Base-by-base conservation (phyloP, 2,113 vertebrate genomes). In the Oncorhynchus clarkii region DNA sequence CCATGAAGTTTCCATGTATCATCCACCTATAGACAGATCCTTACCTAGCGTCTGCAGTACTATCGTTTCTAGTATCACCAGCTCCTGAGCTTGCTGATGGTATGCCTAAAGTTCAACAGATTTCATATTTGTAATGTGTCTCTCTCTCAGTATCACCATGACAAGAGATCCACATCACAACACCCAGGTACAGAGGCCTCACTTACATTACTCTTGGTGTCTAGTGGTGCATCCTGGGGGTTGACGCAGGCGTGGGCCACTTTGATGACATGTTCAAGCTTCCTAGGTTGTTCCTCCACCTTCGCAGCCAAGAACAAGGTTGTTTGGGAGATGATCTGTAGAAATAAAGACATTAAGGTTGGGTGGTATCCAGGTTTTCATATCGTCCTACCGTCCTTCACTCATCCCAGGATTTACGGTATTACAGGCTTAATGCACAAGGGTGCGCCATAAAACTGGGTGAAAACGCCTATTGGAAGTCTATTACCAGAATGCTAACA, bases 221-320 rank as follows among this genome's bases (percentile, higher is more conserved):
- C 98, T 90, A 98, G 90, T 20, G 94, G 95, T 70, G 96, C 92
- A 85, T 99, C 97, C 88, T 96, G 92, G 64, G 94, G 97, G 92
- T 97, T 96, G 88, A 98, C 94, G 92, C 96, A 99, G 87, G 97
- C 96, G 88, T 99, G 95, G 88, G 96, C 95, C 88, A 99, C 97
- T 96, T 99, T 99, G 92, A 99, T 99, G 90, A 99, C 97, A 86
- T 99, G 96, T 94, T 99, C 98, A 92, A 99, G 95, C 93, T 99
- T 99, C 90, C 98, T 95, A 75, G 98, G 97, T 91, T 99, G 98
- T 89, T 99, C 98, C 91, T 99, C 98, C 29, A 99, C 98, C 95
- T 99, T 99, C 54, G 98, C 95, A 92, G 98, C 98, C 94, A 99
- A 94, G 93, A 99, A 99, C 90, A 99, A 93, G 48, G 97, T 96